Evolutionary conservation across 2,797 vertebrate genomes (phyloP).

Genomic region (Glossophaga mutica): DNA sequence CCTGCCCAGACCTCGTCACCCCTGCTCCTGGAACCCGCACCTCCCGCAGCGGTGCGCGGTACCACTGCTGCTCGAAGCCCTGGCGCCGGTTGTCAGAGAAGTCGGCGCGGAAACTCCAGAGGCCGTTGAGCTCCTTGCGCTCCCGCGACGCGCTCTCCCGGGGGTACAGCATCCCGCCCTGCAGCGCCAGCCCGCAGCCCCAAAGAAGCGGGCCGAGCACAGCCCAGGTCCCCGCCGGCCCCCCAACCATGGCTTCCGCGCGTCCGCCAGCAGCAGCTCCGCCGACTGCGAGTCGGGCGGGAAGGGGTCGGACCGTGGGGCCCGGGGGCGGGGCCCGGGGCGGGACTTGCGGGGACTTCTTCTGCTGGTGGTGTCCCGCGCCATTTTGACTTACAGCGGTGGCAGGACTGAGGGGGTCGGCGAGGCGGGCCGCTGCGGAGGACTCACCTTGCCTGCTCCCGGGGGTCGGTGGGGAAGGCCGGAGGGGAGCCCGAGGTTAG

Average conservation of each 20-base stretch:
- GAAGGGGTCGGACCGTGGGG: no score
- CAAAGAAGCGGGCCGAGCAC: conserved; percentile 33
- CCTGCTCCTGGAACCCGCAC: conserved; percentile 71
- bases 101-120: conserved; percentile 94
- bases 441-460: fast-evolving
- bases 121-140: conserved; percentile 87
- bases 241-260: not conserved
- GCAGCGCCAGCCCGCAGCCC: conserved; percentile 56
- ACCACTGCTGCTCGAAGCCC: conserved; percentile 90
- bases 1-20: not conserved
- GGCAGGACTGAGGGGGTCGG: fast-evolving
- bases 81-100: conserved; percentile 82
- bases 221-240: fast-evolving
- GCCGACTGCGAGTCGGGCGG: fast-evolving
- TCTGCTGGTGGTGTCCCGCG: fast-evolving
- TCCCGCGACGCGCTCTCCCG: conserved; percentile 89
- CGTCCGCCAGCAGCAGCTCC: fast-evolving
- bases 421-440: fast-evolving
- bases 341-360: not conserved
- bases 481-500: fast-evolving
- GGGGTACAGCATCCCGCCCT: conserved; percentile 88
- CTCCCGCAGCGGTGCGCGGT: conserved; percentile 85
- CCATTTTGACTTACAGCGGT: conserved; percentile 19
- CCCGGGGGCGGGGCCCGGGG: not conserved
- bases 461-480: no score